These are phyloP conservation scores for Synanthedon vespiformis DNA, from an alignment of 2,888 invertebrate species.

Conservation along the genomic window DNA sequence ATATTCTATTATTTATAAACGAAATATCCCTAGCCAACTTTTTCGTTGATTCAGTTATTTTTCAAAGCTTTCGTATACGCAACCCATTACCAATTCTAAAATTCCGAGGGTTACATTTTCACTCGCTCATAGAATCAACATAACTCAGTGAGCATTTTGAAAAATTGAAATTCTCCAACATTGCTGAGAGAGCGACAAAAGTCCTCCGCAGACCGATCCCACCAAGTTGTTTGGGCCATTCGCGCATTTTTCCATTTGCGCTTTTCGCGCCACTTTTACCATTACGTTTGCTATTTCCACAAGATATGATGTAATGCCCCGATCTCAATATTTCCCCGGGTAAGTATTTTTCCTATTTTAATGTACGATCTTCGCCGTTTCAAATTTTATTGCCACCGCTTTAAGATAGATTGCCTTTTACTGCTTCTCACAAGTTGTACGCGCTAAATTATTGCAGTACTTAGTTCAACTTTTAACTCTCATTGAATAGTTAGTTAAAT, in stretches of 20 bases:
- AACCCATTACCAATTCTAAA: no score
- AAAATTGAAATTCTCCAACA: conserved; percentile 22
- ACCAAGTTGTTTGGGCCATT: conserved; percentile 7
- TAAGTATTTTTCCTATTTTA: conserved; percentile 1
- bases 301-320: not conserved
- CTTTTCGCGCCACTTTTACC: conserved; percentile 5
- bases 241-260: conserved; percentile 5
- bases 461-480: no score
- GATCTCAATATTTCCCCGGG: not conserved
- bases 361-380: not conserved
- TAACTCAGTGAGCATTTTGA: conserved; percentile 18
- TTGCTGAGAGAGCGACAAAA: conserved; percentile 14
- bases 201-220: not conserved
- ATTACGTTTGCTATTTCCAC: conserved; percentile 1
- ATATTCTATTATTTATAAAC: no score
- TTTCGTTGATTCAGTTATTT: no score
- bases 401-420: no score
- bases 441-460: no score
- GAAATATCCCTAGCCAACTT: no score
- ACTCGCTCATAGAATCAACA: conserved; percentile 6
- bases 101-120: no score
- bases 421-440: no score
- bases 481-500: no score
- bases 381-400: not conserved
- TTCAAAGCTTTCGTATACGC: no score